Evolutionary conservation across 2,888 invertebrate species (phyloP).

Genomic region (Apotomis turbidana): DNA sequence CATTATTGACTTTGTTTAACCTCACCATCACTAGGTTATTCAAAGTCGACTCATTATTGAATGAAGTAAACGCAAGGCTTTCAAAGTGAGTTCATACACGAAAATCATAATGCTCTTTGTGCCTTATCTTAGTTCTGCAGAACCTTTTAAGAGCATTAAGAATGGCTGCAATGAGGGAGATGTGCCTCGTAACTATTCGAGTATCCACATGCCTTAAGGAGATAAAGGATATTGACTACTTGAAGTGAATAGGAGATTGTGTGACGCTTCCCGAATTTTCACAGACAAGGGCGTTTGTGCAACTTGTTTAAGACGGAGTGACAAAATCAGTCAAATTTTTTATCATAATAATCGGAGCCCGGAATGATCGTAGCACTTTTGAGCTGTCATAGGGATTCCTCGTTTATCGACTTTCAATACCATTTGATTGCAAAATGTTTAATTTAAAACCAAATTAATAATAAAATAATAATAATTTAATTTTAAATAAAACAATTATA

Average conservation of each 20-base stretch:
- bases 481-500: no score
- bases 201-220: conserved; percentile 1
- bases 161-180: conserved; percentile 20
- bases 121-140: conserved; percentile 34
- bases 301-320: no score
- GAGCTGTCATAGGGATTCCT: no score
- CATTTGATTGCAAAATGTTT: no score
- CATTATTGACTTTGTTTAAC: conserved; percentile 5
- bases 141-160: conserved; percentile 35
- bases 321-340: no score
- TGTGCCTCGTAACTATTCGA: conserved; percentile 4
- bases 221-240: conserved; percentile 11
- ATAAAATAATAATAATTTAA: no score
- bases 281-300: no score
- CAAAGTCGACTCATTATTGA: conserved; percentile 18
- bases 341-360: no score
- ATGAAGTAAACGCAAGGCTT: conserved; percentile 23
- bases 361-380: no score
- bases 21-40: conserved; percentile 8
- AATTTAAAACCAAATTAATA: no score
- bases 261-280: no score
- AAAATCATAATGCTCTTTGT: conserved; percentile 38
- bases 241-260: conserved; percentile 5
- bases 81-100: conserved; percentile 31
- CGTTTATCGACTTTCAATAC: no score